Evolutionary conservation across 2,888 invertebrate species (phyloP).

Genomic region (Microctonus hyperodae): DNA sequence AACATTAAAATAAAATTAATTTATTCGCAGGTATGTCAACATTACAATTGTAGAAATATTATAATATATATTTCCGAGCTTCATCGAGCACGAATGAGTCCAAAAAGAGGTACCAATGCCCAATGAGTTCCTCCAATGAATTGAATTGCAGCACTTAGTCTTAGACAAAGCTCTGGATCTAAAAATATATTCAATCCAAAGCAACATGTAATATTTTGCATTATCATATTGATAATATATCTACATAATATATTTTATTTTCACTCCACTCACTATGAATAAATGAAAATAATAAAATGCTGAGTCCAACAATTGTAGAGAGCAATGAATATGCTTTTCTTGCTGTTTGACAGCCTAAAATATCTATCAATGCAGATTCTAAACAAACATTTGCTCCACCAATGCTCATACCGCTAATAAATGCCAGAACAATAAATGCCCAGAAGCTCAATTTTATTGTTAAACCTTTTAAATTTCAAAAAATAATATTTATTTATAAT

Average conservation of each 20-base stretch:
- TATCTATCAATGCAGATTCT: slow-evolving; percentile 45
- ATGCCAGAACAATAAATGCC: slow-evolving; percentile 37
- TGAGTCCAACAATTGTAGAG: slow-evolving; percentile 46
- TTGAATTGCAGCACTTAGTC: slow-evolving; percentile 41
- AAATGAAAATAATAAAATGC: slow-evolving; percentile 44
- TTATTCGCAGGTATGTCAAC: background rate
- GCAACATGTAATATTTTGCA: background rate
- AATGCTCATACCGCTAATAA: slow-evolving; percentile 45
- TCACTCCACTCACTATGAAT: slow-evolving; percentile 39
- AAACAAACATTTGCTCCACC: slow-evolving; percentile 42
- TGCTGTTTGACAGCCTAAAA: slow-evolving; percentile 44
- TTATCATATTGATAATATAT: background rate
- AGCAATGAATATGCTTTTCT: slow-evolving; percentile 43
- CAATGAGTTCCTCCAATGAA: slow-evolving; percentile 47
- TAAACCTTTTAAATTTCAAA: slow-evolving; percentile 29
- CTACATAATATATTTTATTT: background rate
- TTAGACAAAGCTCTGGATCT: slow-evolving; percentile 42
- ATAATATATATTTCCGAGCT: background rate
- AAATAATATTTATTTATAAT: background rate
- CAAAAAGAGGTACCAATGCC: slow-evolving; percentile 42
- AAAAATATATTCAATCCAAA: slow-evolving; percentile 29
- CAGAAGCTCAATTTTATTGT: slow-evolving; percentile 29
- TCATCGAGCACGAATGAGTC: slow-evolving; percentile 40
- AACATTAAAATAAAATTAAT: background rate
- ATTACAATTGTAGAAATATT: background rate